Base-by-base conservation (phyloP, 2,888 invertebrate genomes). In the Hirtodrosophila alboralis region DNA sequence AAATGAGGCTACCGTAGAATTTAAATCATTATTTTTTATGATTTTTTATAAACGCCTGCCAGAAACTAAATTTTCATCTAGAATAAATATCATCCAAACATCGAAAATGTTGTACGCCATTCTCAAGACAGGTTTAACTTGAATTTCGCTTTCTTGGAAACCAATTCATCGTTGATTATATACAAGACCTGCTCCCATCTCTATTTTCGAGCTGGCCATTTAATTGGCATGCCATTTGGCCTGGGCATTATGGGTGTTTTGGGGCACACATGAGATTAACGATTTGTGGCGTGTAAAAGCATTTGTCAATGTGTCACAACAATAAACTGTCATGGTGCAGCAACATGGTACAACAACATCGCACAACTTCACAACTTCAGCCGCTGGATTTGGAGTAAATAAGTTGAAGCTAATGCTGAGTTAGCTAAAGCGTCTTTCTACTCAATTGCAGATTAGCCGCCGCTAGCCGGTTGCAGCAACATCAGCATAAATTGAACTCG, bases 271-370 rank as follows among this genome's bases (percentile, higher is more conserved):
- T 30, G 52, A 62, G 69, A 75, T 78, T 75, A 81, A 83, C 78
- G 79, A 85, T 85, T 83, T 85, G 85, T 61, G 71, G 79, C 60
- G 64, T 85, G 85, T 58, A 60, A 63, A 54, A 56, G 70, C 75
- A 81, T 85, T 78, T 78, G 85, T 83, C 78, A 78, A 78, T 49
- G 75, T 78, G 78, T 81, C 85, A 78, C 47, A 67, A 67, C 83
- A 78, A 81, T 78, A 53, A 83, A 78, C 83, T 65, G 53, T 38
- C 61, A 57, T 30, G 49, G 27, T 51, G 41, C 34, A 28, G 31
- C 47, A 30, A 16, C 34, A 26, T n/a, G 10, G 41, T 9, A 9
- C 12, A 12, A 13, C 27, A 45, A 9, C 34, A 14, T n/a, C n/a
- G n/a, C n/a, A 16, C 12, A 13, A 13, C 31, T 16, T 12, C 27